phyloP scores from a whole-genome alignment of 2,888 invertebrate species.

The Clistopyga incitator region DNA sequence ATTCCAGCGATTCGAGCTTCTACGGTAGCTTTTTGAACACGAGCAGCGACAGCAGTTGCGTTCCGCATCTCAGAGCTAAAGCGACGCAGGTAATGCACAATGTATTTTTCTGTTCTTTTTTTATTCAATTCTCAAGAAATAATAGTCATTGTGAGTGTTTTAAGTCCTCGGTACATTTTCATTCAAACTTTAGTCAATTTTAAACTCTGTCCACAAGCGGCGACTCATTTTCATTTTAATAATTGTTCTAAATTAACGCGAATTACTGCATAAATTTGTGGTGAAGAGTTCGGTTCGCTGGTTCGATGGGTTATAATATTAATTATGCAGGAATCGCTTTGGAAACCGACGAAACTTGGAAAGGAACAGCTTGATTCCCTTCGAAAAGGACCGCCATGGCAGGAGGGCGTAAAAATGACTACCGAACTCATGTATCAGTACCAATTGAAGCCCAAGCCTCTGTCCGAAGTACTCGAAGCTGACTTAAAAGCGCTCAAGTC shows the following conservation, averaged over 20 bases:
- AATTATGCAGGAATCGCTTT: conserved; percentile 5
- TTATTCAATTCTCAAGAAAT: not conserved
- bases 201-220: too few species aligned
- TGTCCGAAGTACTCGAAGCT: conserved; percentile 87
- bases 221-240: too few species aligned
- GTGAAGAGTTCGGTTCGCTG: not conserved
- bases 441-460: conserved; percentile 86
- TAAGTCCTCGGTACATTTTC: too few species aligned
- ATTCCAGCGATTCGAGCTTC: conserved; percentile 81
- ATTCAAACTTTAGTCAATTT: too few species aligned
- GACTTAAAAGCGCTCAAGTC: conserved; percentile 87
- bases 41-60: conserved; percentile 77
- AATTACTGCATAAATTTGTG: too few species aligned
- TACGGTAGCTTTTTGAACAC: conserved; percentile 81
- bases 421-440: conserved; percentile 90
- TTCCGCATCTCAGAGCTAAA: conserved; percentile 72
- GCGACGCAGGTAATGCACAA: conserved; percentile 66
- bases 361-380: conserved; percentile 63
- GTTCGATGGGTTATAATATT: not conserved
- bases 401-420: conserved; percentile 88
- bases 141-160: too few species aligned
- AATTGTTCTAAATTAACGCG: too few species aligned
- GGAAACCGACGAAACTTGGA: conserved; percentile 15
- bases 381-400: conserved; percentile 88
- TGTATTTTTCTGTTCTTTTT: not conserved